Base-by-base conservation (phyloP, 2,797 vertebrate genomes). In the Semaprochilodus insignis region DNA sequence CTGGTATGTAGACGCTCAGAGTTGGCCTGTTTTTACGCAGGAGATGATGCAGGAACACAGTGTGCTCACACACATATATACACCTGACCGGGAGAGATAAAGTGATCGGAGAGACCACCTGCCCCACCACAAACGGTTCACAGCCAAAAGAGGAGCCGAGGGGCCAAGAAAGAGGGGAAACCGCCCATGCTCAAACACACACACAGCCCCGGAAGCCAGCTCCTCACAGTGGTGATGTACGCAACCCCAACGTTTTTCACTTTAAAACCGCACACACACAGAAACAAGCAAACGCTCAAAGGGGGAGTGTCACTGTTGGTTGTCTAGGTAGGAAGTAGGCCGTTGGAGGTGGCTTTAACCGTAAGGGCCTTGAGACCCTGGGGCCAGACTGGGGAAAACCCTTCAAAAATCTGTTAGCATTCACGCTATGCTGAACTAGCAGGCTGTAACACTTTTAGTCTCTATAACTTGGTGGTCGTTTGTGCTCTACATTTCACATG, bases 111-210 rank as follows among this genome's bases (percentile, higher is more conserved):
- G 62, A 85, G 86, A 87, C 89, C 90, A 86, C 81, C 75, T 83
- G 85, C 89, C 88, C 86, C 85, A 94, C 95, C 94, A 92, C 94
- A 94, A 95, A 95, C 94, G 88, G 94, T 94, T 94, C 93, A 92
- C 91, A 93, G 91, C 88, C 90, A 79, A 91, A 93, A 89, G 90
- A 92, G 89, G 91, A 92, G 89, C 89, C 85, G 27, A 81, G 85
- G 66, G 87, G 87, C 85, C 85, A 82, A 83, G 71, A 83, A 27
- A 84, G 31, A 78, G 74, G 69, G 74, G 73, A 80, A 80, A 80
- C 82, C 75, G 16, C 44, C 63, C 63, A 75, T 54, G 44, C 57
- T 57, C 77, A 79, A 72, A 48, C 69, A 71, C 66, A 83, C 48
- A 10, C 31, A 55, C 6, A 77, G 66, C 78, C 65, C 86, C 83